Conservation (phyloP, 2,113 vertebrate genomes). For the Calidris pugnax region DNA sequence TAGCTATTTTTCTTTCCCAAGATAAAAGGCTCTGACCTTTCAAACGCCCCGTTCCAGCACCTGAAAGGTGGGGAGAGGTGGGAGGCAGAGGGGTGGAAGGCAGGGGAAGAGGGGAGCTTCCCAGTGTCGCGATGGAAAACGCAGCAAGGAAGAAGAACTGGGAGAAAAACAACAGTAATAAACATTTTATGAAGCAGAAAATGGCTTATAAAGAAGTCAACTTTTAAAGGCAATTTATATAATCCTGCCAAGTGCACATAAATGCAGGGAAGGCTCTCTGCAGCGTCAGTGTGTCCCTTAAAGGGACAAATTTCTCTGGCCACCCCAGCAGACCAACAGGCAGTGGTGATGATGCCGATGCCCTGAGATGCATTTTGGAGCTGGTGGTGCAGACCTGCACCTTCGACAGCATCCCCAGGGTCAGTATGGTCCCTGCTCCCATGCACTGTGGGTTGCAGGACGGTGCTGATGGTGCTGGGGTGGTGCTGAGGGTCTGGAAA, state of each 20-base stretch:
- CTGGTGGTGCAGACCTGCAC: not conserved
- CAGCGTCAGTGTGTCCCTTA: constrained; percentile 1
- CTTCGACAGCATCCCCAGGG: not conserved
- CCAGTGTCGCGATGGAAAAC: not conserved
- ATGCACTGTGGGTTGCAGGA: accelerated
- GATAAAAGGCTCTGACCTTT: not conserved
- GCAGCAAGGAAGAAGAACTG: not conserved
- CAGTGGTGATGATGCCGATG: not conserved
- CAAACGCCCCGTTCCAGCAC: not conserved
- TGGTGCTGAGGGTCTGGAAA: not conserved
- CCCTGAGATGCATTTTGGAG: not conserved
- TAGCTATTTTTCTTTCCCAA: not conserved
- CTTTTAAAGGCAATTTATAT: constrained; percentile 69
- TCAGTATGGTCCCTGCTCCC: accelerated
- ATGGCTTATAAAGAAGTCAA: constrained; percentile 72
- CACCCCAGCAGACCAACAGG: not conserved
- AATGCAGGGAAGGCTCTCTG: not conserved
- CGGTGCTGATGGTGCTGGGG: not conserved
- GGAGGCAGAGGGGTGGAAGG: not conserved
- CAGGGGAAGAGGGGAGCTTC: not conserved
- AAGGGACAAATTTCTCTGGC: not conserved
- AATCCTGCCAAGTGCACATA: constrained; percentile 54
- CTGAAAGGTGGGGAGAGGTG: not conserved
- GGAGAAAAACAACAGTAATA: constrained; percentile 67
- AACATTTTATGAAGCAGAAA: constrained; percentile 73